Base-by-base conservation (phyloP, 2,888 invertebrate genomes). In the Folsomia candida region DNA sequence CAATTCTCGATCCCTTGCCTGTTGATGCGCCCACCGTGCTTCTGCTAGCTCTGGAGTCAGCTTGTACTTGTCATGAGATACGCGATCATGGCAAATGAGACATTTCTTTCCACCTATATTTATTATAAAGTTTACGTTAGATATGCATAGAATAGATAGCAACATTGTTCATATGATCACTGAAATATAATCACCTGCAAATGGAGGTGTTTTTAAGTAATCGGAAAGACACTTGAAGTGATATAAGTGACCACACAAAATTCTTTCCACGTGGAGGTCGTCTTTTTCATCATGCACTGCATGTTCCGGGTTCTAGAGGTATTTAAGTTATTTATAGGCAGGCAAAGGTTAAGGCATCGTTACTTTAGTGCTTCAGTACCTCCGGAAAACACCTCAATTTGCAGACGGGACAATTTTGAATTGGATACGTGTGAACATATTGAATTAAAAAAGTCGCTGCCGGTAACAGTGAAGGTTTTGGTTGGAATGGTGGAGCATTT, bases 1-100 rank as follows among this genome's bases (percentile, higher is more conserved):
- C 22, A 91, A 83, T 81, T 91, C 91, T 73, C 91, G 83, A 78
- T 88, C 86, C 68, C 89, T 86, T 1, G 91, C 91, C 82, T 91
- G 89, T 80, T 90, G 88, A 81, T 91, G 90, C 1, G 91, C 90
- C 91, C 91, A 91, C 62, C 90, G 85, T 62, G 88, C 87, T 82
- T 91, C 91, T 0, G 90, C 89, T 37, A 90, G 83, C 81, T 88
- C 87, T 27, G 90, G 88, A 65, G 87, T 86, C 3, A 90, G 82
- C 68, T 87, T 87, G 89, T 90, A 91, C 80, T 90, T 90, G 76
- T 90, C 89, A 81, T 91, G 91, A 78, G 87, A 89, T 73, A 91
- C 87, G 78, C 86, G 86, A 78, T 88, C 84, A 4, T 86, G 87
- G 81, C 91, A 91, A 18, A 81, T 81, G 14, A 87, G 87, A 81